Base-by-base conservation (phyloP, 92 coral and sea anemone genomes). In the Epizoanthus rinbou region DNA sequence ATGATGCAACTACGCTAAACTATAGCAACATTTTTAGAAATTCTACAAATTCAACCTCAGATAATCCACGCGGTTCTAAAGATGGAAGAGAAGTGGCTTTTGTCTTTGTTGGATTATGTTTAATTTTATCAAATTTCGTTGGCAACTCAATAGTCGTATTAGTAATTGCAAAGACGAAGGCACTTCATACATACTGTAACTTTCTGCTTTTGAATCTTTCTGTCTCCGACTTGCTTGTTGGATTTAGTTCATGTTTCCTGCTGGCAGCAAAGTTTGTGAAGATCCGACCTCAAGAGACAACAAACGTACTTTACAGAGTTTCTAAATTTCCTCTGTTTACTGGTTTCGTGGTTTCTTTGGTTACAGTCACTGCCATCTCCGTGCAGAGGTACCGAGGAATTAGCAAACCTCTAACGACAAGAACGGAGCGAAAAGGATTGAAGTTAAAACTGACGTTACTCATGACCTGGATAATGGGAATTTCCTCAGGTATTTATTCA, bases 371-470 rank as follows among this genome's bases (percentile, higher is more conserved):
- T 2, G 80, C 81, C 25, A 84, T 84, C 43, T 60, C 87, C 24
- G 25, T 73, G 50, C 81, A 84, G 52, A 59, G 87, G 56, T 84
- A 84, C 66, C 11, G 22, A 62, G 87, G 81, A 23, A 74, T 84
- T 17, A 21, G 56, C 17, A 73, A 64, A 63, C 87, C 87, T 3
- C 73, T 84, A 15, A 62, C 74, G 69, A 60, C 50, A 33, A 53
- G 87, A 23, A 84, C 76, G 72, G 75, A 80, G 25, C 66, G 81
- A 80, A 58, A 14, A 22, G 64, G 64, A 14, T 43, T 65, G 11
- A 80, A 80, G 16, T 67, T 84, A 53, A 84, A 62, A 67, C 19
- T 74, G 9, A 84, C 57, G 15, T 72, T 84, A 19, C 70, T 74
- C 28, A 11, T 84, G 64, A 84, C 67, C 14, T 84, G 82, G 87